Base-by-base conservation (phyloP, 2,113 vertebrate genomes). In the Gambusia holbrooki region DNA sequence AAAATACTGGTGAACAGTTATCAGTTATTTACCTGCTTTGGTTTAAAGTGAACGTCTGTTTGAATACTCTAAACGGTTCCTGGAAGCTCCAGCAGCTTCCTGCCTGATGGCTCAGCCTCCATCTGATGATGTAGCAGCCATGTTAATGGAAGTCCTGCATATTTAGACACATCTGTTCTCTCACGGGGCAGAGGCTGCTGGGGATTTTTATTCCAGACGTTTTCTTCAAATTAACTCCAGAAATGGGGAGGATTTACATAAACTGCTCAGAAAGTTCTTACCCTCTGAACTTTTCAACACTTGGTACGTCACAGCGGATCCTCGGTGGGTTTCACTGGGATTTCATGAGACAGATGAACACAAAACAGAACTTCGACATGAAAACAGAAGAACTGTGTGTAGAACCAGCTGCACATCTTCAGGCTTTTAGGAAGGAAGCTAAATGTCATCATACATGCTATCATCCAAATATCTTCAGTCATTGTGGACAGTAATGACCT, bases 141-240 rank as follows among this genome's bases (percentile, higher is more conserved):
- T 58, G 88, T 84, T 83, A 83, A 81, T 29, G 28, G 32, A 72
- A 69, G 30, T 74, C 60, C 66, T 72, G 42, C 66, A 79, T 85
- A 84, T 76, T 62, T 83, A 80, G 73, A 82, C 81, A 82, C 87
- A 81, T 89, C 86, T 89, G 84, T 87, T 90, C 14, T 74, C 76
- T 77, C 78, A 30, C 63, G 80, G 72, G 83, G 68, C 48, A 54
- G 30, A 29, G n/a, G 70, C 77, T 83, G 67, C 30, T 13, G 74
- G 80, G 83, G 58, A 62, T 86, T 80, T 76, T 35, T 76, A 15
- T 58, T 45, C 58, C 58, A 71, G 7, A 9, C 25, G 51, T 68
- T 28, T 14, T 71, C 74, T 28, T 48, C 30, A 40, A 80, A 84
- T 42, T 71, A 17, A 54, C 51, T 40, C 4, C 22, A 42, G 40